Percentiles rank a stretch among this genome's conserved stretches.
phyloP scores from a whole-genome alignment of 1,140 invertebrate genomes.

The Apis dorsata region DNA sequence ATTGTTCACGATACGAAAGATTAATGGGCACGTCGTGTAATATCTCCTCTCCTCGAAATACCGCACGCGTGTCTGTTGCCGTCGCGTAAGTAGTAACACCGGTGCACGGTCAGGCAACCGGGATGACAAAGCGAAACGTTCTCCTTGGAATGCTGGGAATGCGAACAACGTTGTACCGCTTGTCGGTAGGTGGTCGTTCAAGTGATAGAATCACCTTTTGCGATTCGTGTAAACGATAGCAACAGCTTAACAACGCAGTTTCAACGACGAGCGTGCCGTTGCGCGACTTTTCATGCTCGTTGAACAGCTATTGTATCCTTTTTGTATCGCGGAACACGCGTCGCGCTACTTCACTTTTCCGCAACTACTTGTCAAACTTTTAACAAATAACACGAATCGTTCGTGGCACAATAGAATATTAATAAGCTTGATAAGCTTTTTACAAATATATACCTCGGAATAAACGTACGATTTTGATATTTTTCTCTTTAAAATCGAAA shows the following conservation, averaged over 20 bases:
- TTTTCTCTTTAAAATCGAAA: no score
- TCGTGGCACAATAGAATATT: no score
- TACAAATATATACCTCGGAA: no score
- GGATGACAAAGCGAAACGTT: neutral
- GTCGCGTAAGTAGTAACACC: constrained; percentile 15
- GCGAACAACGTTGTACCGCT: neutral
- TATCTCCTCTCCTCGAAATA: neutral
- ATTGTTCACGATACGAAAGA: neutral
- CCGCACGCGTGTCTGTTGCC: neutral
- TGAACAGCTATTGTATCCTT: neutral
- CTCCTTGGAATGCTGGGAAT: neutral
- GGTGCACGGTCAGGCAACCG: constrained; percentile 1
- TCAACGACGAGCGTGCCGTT: neutral
- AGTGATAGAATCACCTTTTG: neutral
- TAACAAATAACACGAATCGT: neutral
- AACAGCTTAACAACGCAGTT: neutral
- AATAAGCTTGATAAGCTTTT: no score
- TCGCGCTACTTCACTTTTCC: neutral
- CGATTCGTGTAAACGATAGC: neutral
- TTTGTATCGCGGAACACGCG: neutral
- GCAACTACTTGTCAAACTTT: neutral
- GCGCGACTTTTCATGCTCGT: neutral
- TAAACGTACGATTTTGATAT: no score
- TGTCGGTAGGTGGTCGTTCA: neutral
- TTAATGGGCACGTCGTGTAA: neutral